Conservation (phyloP, 2,113 vertebrate genomes). For the Sardina pilchardus region DNA sequence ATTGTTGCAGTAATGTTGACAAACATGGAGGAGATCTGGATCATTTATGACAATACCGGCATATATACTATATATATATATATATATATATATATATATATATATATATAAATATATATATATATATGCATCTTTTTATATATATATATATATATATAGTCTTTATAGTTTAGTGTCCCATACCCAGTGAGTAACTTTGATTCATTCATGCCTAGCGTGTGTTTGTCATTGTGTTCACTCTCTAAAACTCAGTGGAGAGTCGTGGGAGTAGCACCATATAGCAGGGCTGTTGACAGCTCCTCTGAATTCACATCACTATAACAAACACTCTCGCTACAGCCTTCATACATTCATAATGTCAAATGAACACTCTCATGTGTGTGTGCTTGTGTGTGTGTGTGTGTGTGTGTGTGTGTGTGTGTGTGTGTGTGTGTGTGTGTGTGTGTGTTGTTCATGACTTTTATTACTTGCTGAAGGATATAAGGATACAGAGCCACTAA, state of each 20-base stretch:
- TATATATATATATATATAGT: too few relatives aligned
- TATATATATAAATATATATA: too few relatives aligned
- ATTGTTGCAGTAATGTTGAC: too few relatives aligned
- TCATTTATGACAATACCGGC: too few relatives aligned
- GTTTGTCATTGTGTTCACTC: not conserved
- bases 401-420: slow-evolving; percentile 3
- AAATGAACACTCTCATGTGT: not conserved
- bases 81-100: too few relatives aligned
- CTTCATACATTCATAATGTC: not conserved
- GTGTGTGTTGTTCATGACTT: not conserved
- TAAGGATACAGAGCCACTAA: not conserved
- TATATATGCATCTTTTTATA: too few relatives aligned
- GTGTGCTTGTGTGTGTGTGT: not conserved
- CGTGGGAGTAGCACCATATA: not conserved
- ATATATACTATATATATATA: too few relatives aligned
- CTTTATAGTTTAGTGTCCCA: too few relatives aligned
- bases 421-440: not conserved
- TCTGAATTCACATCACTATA: not conserved
- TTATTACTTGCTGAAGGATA: slow-evolving; percentile 14
- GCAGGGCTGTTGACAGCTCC: not conserved
- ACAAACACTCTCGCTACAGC: not conserved
- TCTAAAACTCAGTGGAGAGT: not conserved
- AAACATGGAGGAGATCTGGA: too few relatives aligned
- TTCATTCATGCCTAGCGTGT: not conserved
- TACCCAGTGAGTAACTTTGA: too few relatives aligned